Conservation (phyloP, 2,888 invertebrate species). For the Parnassius glacialis region DNA sequence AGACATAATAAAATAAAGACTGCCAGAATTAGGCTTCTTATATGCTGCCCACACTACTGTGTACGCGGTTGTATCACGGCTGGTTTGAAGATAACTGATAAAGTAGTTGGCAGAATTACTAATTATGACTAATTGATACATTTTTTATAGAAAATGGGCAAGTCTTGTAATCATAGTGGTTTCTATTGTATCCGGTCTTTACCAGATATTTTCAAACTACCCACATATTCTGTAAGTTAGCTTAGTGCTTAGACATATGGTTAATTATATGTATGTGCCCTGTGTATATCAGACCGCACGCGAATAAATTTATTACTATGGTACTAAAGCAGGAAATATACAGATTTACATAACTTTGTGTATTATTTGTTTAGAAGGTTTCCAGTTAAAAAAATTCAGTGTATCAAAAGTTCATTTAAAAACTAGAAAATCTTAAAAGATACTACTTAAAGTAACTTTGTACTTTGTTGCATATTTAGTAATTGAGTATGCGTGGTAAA, state of each 20-base stretch:
- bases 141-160: background rate
- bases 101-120: too few relatives aligned
- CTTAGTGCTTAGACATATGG: constrained; percentile 42
- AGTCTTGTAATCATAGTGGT: constrained; percentile 7
- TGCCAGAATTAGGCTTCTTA: constrained; percentile 4
- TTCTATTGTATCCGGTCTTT: constrained; percentile 4
- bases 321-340: constrained; percentile 58
- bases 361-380: constrained; percentile 25
- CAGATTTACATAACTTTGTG: constrained; percentile 55
- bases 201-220: constrained; percentile 14
- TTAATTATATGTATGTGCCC: constrained; percentile 41
- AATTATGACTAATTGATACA: too few relatives aligned
- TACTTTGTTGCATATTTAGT: too few relatives aligned
- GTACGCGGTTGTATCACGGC: background rate
- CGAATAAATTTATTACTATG: constrained; percentile 40
- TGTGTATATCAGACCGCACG: constrained; percentile 43
- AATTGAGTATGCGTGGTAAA: too few relatives aligned
- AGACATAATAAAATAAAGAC: constrained; percentile 2
- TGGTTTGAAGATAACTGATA: too few relatives aligned
- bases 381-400: background rate
- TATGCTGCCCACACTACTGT: background rate
- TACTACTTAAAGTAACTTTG: too few relatives aligned
- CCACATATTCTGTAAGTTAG: constrained; percentile 42
- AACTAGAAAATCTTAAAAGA: too few relatives aligned
- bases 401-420: too few relatives aligned